Conservation (phyloP, 2,797 vertebrate genomes). For the Sarcophilus harrisii region DNA sequence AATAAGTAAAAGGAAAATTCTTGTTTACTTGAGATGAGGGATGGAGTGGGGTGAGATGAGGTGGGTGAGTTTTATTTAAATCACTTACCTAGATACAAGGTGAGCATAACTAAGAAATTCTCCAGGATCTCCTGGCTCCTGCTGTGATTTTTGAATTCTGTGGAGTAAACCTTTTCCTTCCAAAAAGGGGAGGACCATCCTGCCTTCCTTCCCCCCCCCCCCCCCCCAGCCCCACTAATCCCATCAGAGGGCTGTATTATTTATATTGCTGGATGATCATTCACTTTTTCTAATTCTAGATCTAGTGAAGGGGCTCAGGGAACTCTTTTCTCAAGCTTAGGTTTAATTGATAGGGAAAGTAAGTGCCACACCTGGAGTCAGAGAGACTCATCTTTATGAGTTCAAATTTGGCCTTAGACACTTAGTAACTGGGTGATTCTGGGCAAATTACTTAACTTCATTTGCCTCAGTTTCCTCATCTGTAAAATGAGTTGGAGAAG, state of each 20-base stretch:
- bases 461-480: not conserved
- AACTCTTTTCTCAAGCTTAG: not conserved
- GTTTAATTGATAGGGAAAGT: not conserved
- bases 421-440: not conserved
- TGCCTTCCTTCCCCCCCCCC: too few relatives aligned
- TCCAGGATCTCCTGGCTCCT: not conserved
- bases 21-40: not conserved
- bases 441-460: not conserved
- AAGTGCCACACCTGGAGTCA: not conserved
- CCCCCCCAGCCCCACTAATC: not conserved
- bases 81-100: not conserved
- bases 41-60: too few relatives aligned
- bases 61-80: not conserved
- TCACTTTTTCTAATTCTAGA: not conserved
- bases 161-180: not conserved
- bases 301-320: conserved; percentile 21
- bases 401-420: not conserved
- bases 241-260: conserved; percentile 31
- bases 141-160: not conserved
- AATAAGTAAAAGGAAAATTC: not conserved
- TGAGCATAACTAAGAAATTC: not conserved
- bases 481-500: not conserved
- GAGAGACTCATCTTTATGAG: conserved; percentile 10
- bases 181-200: not conserved
- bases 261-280: not conserved